Base-by-base conservation (phyloP, 2,113 vertebrate species). In the Synchiropus splendidus region DNA sequence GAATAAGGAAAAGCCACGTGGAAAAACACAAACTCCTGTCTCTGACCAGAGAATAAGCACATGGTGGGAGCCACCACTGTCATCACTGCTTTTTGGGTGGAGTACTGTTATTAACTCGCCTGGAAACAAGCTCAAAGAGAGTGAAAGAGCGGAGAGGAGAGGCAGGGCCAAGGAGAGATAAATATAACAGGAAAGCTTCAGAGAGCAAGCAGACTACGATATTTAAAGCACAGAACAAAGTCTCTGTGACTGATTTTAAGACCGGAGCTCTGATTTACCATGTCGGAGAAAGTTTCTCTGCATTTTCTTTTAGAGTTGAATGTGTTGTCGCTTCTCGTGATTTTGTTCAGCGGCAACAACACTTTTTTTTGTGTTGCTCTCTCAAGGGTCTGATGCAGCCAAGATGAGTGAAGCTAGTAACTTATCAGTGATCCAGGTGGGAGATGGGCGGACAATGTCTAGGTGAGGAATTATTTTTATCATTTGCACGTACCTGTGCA, bases 41-140 rank as follows among this genome's bases (percentile, higher is more conserved):
- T 71, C n/a, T 18, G 31, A 48, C 55, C 44, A 18, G 39, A 59
- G 65, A 47, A 51, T 59, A 74, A 78, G 71, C 68, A 77, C 58
- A 64, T 21, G 55, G 48, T 10, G 16, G 18, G 32, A 27, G 21
- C 47, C 42, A 59, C n/a, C 53, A 44, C 73, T 77, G 75, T 79
- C 75, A 77, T 74, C 69, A 69, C 75, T 63, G 78, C 70, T 75
- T 71, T 61, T 71, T 77, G 76, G 76, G 78, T 75, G 75, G 74
- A 81, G 76, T 14, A 57, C 75, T 77, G 78, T 70, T 66, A 81
- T 79, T 79, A 81, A 66, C 67, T 62, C 51, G 64, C 54, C 50
- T 43, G 32, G 66, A 73, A 58, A 58, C 54, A 46, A 21, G 21
- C 36, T 48, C 31, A 46, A 16, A 31, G 42, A 45, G 31, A 39